These are phyloP conservation scores for Furnarius figulus DNA, from an alignment of 2,113 vertebrate genomes.

Conservation along the genomic window DNA sequence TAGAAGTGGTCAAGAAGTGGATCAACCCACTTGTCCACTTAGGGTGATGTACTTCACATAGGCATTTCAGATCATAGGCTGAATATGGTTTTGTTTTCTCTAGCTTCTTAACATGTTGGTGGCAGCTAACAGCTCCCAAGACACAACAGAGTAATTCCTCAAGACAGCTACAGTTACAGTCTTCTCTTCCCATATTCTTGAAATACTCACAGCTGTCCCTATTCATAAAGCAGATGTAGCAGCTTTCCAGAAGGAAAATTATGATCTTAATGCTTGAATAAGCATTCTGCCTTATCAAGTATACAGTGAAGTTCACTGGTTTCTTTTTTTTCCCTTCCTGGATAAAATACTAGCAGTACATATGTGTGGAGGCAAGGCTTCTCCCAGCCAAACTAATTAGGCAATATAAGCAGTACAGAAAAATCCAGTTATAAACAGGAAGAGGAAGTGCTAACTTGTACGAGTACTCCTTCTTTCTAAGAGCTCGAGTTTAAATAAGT, in stretches of 20 bases:
- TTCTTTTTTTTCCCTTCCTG: neutral
- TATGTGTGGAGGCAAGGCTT: neutral
- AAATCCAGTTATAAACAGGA: neutral
- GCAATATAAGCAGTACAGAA: neutral
- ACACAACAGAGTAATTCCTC: neutral
- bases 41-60: neutral
- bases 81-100: neutral
- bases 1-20: accelerated
- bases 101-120: neutral
- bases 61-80: neutral
- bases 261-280: neutral
- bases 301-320: neutral
- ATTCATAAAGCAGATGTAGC: neutral
- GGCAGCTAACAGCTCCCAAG: neutral
- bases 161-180: neutral
- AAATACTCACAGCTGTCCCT: neutral
- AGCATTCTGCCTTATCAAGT: neutral
- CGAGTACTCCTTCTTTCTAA: neutral
- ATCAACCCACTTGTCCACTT: neutral
- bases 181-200: neutral
- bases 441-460: neutral
- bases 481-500: neutral
- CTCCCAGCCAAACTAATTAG: neutral
- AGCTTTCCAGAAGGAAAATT: neutral
- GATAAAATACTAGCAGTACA: neutral